Evolutionary conservation across 2,113 vertebrate genomes (phyloP).

Genomic region (Bufo bufo): DNA sequence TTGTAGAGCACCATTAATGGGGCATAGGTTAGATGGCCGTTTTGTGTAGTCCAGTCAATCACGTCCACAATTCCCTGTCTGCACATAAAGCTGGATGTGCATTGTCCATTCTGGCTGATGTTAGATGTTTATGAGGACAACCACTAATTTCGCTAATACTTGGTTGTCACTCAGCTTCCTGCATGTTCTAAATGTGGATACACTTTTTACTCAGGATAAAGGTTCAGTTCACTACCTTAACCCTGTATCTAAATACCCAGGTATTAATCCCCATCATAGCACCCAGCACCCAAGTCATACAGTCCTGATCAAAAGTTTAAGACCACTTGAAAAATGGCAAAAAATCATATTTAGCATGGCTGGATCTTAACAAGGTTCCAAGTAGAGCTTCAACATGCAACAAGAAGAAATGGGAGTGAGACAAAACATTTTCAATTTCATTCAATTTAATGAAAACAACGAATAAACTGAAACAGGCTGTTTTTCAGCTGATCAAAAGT

Average conservation of each 20-base stretch:
- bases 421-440: no score
- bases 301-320: no score
- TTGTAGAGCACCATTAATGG: not conserved
- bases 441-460: no score
- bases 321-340: no score
- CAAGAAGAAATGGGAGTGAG: no score
- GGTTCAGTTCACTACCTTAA: not conserved
- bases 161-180: not conserved
- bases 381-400: no score
- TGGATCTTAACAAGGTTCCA: no score
- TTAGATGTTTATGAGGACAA: not conserved
- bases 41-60: not conserved
- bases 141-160: not conserved
- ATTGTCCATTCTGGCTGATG: not conserved
- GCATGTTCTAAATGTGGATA: not conserved
- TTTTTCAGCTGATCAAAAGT: no score
- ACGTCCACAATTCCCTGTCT: not conserved
- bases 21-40: not conserved
- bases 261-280: not conserved
- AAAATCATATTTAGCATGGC: no score
- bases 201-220: not conserved
- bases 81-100: not conserved
- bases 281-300: not conserved
- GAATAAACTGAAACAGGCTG: no score
- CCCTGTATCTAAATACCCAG: not conserved